These are phyloP conservation scores for Pammene aurita DNA, from an alignment of 2,888 invertebrate genomes.

Conservation along the genomic window DNA sequence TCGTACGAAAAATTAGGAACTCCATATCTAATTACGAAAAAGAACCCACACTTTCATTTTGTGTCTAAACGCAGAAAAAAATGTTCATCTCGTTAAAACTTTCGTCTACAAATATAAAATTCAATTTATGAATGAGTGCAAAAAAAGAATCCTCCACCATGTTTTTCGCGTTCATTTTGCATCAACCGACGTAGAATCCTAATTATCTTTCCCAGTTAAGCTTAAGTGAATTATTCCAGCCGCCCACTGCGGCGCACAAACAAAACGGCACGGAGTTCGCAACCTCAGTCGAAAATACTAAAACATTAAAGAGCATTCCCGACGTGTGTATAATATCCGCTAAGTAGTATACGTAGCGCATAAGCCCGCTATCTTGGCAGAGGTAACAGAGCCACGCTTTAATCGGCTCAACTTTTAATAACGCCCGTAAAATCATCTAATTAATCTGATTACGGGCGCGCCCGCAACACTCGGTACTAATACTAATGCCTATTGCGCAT, in stretches of 20 bases:
- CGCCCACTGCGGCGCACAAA: conserved; percentile 81
- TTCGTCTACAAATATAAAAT: conserved; percentile 80
- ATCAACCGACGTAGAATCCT: conserved; percentile 82
- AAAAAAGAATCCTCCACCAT: conserved; percentile 74
- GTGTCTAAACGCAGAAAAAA: conserved; percentile 68
- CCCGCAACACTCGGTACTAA: conserved; percentile 73
- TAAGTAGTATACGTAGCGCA: conserved; percentile 74
- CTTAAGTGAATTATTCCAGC: conserved; percentile 82
- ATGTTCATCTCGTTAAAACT: conserved; percentile 78
- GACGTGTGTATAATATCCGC: conserved; percentile 78
- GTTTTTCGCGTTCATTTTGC: conserved; percentile 82
- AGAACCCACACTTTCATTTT: conserved; percentile 63
- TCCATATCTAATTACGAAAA: conserved; percentile 60
- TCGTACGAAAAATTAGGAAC: conserved; percentile 9
- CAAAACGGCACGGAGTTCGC: conserved; percentile 79
- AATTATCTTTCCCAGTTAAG: conserved; percentile 83
- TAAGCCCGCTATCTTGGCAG: conserved; percentile 78
- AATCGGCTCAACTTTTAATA: conserved; percentile 82
- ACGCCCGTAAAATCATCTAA: conserved; percentile 80
- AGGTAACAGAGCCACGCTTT: conserved; percentile 74
- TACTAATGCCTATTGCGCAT: conserved; percentile 70
- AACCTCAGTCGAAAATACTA: conserved; percentile 82
- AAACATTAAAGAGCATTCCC: conserved; percentile 81
- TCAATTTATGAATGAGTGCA: conserved; percentile 81
- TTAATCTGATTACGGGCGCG: conserved; percentile 79